phyloP scores from a whole-genome alignment of 2,797 vertebrate genomes.

The Huso huso region DNA sequence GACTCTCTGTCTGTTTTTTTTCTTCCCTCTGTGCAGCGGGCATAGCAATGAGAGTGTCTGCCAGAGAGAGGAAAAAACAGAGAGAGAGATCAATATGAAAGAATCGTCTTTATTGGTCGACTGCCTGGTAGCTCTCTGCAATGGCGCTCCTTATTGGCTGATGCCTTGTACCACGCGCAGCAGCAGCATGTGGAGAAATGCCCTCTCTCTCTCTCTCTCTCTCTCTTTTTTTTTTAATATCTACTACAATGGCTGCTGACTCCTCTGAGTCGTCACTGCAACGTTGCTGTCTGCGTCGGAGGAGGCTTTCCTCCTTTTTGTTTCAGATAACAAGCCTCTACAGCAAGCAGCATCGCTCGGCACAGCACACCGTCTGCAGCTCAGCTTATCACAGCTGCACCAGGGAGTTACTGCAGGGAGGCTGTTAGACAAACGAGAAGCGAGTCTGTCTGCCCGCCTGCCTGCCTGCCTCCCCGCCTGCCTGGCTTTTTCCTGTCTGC shows the following conservation, averaged over 20 bases:
- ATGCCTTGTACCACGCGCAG: conserved; percentile 48
- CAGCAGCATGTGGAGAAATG: conserved; percentile 57
- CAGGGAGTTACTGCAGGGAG: conserved; percentile 28
- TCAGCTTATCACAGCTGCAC: conserved; percentile 37
- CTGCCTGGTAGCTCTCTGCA: conserved; percentile 43
- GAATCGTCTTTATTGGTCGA: conserved; percentile 47
- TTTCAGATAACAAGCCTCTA: conserved; percentile 1
- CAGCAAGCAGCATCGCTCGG: neutral
- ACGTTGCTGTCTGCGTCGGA: conserved; percentile 28
- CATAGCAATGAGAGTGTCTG: conserved; percentile 47
- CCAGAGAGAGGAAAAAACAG: conserved; percentile 40
- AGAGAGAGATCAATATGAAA: conserved; percentile 46
- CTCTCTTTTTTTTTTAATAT: conserved; percentile 31
- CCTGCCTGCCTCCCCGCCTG: neutral
- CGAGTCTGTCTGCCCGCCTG: conserved; percentile 11
- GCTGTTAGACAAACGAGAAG: conserved; percentile 25
- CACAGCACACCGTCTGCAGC: conserved; percentile 30
- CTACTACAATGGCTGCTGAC: conserved; percentile 46
- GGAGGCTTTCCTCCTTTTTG: conserved; percentile 41
- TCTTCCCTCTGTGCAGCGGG: conserved; percentile 51
- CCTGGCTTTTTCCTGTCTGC: conserved; percentile 9
- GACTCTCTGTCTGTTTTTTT: conserved; percentile 31
- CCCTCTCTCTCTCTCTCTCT: conserved; percentile 23
- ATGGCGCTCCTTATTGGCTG: conserved; percentile 53
- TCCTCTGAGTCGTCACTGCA: conserved; percentile 32